These are phyloP conservation scores for Laspeyria flexula DNA, from an alignment of 2,888 invertebrate species.

Conservation along the genomic window DNA sequence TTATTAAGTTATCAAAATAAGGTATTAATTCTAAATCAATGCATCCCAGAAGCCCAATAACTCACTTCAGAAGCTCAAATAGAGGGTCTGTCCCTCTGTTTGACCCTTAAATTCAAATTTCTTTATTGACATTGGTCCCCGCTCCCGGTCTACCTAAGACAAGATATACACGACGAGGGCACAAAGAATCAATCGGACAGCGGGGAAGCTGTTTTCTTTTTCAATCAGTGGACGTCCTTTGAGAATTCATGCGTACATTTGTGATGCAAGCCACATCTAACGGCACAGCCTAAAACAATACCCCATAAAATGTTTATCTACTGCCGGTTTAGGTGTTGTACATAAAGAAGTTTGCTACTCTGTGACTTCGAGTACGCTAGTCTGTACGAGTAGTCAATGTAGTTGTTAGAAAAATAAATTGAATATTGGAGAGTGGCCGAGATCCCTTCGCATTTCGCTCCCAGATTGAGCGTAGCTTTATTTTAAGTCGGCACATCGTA, in stretches of 20 bases:
- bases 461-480: slow-evolving; percentile 70
- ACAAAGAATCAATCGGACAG: slow-evolving; percentile 80
- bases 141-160: slow-evolving; percentile 55
- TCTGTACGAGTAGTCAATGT: slow-evolving; percentile 50
- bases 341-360: slow-evolving; percentile 24
- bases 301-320: slow-evolving; percentile 1
- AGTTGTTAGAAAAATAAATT: slow-evolving; percentile 78
- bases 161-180: slow-evolving; percentile 68
- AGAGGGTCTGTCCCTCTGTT: neutral
- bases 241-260: slow-evolving; percentile 61
- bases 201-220: slow-evolving; percentile 81
- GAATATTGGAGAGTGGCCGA: slow-evolving; percentile 68
- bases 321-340: slow-evolving; percentile 17
- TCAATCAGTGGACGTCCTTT: slow-evolving; percentile 78
- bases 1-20: no score
- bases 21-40: neutral
- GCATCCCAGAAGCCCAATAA: neutral
- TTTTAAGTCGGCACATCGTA: slow-evolving; percentile 67
- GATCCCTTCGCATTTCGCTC: slow-evolving; percentile 62
- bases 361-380: slow-evolving; percentile 43
- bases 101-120: neutral
- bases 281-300: slow-evolving; percentile 51
- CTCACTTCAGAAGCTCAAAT: neutral
- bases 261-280: slow-evolving; percentile 49
- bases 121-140: slow-evolving; percentile 1